These are phyloP conservation scores for Carterocephalus palaemon DNA, from an alignment of 2,888 invertebrate genomes.

Conservation along the genomic window DNA sequence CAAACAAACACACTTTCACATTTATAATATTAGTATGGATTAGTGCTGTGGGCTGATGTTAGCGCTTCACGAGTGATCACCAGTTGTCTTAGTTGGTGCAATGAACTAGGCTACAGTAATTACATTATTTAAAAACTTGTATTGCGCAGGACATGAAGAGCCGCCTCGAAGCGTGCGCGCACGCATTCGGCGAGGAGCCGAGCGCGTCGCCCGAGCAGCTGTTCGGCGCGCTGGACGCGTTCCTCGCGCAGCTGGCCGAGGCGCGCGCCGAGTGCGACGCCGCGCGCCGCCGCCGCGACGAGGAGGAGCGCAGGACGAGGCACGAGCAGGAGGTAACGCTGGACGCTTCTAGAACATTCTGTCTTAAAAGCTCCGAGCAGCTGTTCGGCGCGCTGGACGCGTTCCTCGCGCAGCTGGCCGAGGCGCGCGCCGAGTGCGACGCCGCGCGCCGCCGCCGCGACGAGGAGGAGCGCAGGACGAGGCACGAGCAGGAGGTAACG, in stretches of 20 bases:
- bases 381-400: constrained; percentile 95
- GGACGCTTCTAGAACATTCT: too few species aligned
- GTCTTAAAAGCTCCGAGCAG: too few species aligned
- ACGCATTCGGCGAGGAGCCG: constrained; percentile 94
- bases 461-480: constrained; percentile 92
- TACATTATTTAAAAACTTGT: too few species aligned
- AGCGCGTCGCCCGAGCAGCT: constrained; percentile 94
- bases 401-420: constrained; percentile 89
- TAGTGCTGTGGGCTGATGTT: too few species aligned
- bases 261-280: constrained; percentile 94
- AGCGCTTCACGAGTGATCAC: too few species aligned
- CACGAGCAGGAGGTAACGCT: constrained; percentile 89
- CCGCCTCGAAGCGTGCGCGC: constrained; percentile 91
- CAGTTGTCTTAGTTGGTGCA: too few species aligned
- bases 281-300: constrained; percentile 88
- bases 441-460: constrained; percentile 89
- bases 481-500: constrained; percentile 89
- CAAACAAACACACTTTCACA: too few species aligned
- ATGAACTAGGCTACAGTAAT: too few species aligned
- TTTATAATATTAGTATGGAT: too few species aligned
- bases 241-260: constrained; percentile 89
- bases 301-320: constrained; percentile 91
- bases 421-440: constrained; percentile 93
- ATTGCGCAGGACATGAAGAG: constrained; percentile 94
- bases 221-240: constrained; percentile 94